Evolutionary conservation across 2,888 invertebrate species (phyloP).

Genomic region (Odontocerum albicorne): DNA sequence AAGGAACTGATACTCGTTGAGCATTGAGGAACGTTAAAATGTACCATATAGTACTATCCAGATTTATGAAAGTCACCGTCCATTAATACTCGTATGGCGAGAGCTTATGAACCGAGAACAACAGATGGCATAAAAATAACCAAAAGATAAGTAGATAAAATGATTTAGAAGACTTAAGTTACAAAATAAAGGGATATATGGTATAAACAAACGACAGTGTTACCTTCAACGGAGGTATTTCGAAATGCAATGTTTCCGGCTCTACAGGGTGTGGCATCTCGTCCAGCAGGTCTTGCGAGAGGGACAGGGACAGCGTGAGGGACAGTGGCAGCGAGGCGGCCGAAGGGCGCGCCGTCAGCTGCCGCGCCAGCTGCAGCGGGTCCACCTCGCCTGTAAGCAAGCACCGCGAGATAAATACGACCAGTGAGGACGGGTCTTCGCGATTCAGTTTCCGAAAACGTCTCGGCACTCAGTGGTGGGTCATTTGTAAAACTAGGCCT

Average conservation of each 20-base stretch:
- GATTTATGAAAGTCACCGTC: no score
- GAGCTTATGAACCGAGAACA: no score
- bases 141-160: no score
- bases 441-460: no score
- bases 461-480: neutral
- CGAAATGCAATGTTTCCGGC: conserved; percentile 5
- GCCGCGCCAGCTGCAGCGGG: conserved; percentile 53
- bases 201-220: neutral
- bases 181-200: neutral
- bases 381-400: conserved; percentile 45
- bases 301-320: conserved; percentile 13
- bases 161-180: no score
- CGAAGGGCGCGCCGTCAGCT: conserved; percentile 54
- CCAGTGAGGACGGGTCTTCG: neutral
- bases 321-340: conserved; percentile 46
- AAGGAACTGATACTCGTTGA: neutral
- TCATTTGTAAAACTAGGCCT: neutral
- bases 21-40: neutral
- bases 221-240: conserved; percentile 9
- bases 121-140: no score
- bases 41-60: neutral
- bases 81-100: no score
- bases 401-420: no score
- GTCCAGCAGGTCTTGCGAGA: neutral
- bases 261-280: neutral